Base-by-base conservation (phyloP, 1,140 invertebrate genomes). In the Brachionus sp. region DNA sequence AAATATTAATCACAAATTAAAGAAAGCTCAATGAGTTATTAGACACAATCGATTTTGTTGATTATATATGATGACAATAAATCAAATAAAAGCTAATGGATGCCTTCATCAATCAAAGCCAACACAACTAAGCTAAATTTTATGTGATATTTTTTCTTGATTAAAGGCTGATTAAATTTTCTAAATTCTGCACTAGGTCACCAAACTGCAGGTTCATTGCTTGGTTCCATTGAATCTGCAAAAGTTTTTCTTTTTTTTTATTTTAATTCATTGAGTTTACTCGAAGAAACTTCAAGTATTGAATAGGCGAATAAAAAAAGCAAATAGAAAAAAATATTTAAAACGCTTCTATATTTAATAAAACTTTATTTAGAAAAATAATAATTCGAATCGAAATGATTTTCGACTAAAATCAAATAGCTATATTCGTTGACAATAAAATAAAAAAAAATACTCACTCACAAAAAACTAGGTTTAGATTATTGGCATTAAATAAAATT, bases 401-500 rank as follows among this genome's bases (percentile, higher is more conserved):
- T 57, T 57, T 57, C 50, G 50, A 57, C 50, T 23, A 57, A 57
- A 19, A 57, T 57, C 50, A 57, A 57, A 57, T 57, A 25, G 50
- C 50, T 57, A 5, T 57, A 23, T 57, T 57, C 50, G 50, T 57
- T 57, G n/a, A 57, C 16, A n/a, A 57, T 57, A 57, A 53, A 57
- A 7, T 42, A 57, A 66, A 66, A 33, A 66, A 25, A 10, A 46
- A 46, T n/a, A 5, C 10, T 46, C 25, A 23, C 25, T 33, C 25
- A 23, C 25, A n/a, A 66, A 66, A 57, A 66, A 66, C 33, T 66
- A 37, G 64, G 64, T 66, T 66, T 66, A 66, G 64, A 66, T 66
- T 66, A 66, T 66, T 66, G 64, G 64, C 64, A 66, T 66, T 66
- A 66, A 66, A 66, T 66, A 66, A 33, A 66, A 19, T 23, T 57